These are phyloP conservation scores for Argopecten irradians DNA, from an alignment of 1,140 invertebrate genomes.

Conservation along the genomic window DNA sequence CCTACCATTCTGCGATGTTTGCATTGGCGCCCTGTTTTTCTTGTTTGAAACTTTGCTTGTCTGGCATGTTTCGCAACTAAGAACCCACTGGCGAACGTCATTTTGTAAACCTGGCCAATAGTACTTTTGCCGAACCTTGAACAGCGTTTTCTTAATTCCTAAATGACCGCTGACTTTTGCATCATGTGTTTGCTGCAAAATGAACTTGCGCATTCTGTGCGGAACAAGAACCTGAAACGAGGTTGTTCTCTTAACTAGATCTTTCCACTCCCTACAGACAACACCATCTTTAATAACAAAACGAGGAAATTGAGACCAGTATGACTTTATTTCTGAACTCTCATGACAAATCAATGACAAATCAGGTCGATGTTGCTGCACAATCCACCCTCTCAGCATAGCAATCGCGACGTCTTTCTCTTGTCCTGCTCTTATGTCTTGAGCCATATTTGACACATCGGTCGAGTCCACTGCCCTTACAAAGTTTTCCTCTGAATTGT, in stretches of 20 bases:
- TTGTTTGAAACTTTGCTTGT: constrained; percentile 25
- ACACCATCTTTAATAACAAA: not conserved
- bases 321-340: not conserved
- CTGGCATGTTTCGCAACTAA: constrained; percentile 40
- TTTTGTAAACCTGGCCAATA: constrained; percentile 37
- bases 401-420: not conserved
- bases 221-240: constrained; percentile 32
- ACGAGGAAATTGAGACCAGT: not conserved
- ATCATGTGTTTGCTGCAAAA: constrained; percentile 28
- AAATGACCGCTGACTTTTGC: constrained; percentile 28
- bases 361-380: not conserved
- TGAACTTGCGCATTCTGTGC: not conserved
- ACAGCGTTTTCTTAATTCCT: constrained; percentile 22
- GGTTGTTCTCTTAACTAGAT: not conserved
- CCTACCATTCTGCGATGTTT: constrained; percentile 1
- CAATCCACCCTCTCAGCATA: not conserved
- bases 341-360: not conserved
- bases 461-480: not conserved
- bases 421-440: not conserved
- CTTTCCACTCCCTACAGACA: not conserved
- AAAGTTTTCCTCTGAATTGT: not conserved
- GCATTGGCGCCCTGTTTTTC: constrained; percentile 11
- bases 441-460: too few species aligned
- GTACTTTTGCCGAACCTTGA: constrained; percentile 25
- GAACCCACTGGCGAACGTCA: constrained; percentile 26